Evolutionary conservation across 2,113 vertebrate genomes (phyloP).

Genomic region (Nymphicus hollandicus): DNA sequence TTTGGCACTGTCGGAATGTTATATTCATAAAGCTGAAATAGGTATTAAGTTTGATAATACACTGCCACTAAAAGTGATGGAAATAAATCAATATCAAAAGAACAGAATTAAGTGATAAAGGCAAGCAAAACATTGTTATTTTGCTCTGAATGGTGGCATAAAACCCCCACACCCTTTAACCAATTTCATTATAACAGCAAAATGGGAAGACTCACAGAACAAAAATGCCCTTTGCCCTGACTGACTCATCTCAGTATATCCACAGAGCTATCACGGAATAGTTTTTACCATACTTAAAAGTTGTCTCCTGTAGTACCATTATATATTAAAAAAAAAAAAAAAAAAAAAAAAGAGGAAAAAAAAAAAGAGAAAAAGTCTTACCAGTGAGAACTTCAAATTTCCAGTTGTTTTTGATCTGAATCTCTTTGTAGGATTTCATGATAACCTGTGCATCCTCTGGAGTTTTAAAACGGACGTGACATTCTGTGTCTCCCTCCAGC

Average conservation of each 20-base stretch:
- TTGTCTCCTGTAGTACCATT: not conserved
- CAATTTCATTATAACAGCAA: not conserved
- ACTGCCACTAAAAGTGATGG: not conserved
- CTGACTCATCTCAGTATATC: not conserved
- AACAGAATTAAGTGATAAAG: not conserved
- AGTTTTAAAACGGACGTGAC: slow-evolving; percentile 83
- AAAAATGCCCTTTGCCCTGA: not conserved
- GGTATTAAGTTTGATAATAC: not conserved
- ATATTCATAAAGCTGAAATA: not conserved
- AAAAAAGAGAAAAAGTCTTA: slow-evolving; percentile 44
- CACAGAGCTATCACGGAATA: not conserved
- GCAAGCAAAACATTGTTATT: not conserved
- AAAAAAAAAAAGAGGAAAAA: not conserved
- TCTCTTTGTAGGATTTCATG: slow-evolving; percentile 66
- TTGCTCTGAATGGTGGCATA: not conserved
- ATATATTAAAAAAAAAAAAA: not conserved
- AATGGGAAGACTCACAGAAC: not conserved
- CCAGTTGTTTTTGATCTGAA: slow-evolving; percentile 87
- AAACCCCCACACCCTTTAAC: not conserved
- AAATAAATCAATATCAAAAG: not conserved
- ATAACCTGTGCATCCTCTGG: slow-evolving; percentile 84
- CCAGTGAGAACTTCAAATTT: slow-evolving; percentile 87
- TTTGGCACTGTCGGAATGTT: not conserved
- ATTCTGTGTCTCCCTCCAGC: slow-evolving; percentile 90
- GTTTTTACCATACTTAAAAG: not conserved